phyloP scores from a whole-genome alignment of 2,888 invertebrate genomes.

The Lycia hirtaria region DNA sequence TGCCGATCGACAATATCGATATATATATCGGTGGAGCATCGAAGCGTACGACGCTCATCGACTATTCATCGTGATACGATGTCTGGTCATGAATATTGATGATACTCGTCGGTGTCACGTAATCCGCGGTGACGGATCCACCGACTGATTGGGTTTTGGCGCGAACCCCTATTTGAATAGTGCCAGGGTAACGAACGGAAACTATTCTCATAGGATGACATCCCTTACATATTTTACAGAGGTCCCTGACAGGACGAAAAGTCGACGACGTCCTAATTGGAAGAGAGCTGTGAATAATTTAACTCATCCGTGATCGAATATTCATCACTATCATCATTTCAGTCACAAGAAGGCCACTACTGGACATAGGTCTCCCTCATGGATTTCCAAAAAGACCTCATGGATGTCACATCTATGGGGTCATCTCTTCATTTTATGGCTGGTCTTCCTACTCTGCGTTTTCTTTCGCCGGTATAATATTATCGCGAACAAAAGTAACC shows the following conservation, averaged over 20 bases:
- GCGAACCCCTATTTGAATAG: slow-evolving; percentile 51
- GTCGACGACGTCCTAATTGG: slow-evolving; percentile 22
- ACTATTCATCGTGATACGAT: slow-evolving; percentile 68
- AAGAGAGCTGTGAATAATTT: slow-evolving; percentile 28
- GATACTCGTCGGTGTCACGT: slow-evolving; percentile 67
- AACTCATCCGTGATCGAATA: slow-evolving; percentile 12
- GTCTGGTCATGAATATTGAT: slow-evolving; percentile 76
- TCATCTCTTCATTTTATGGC: too few species aligned
- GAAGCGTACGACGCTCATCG: slow-evolving; percentile 60
- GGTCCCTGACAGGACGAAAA: slow-evolving; percentile 24
- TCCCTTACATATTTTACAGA: slow-evolving; percentile 26
- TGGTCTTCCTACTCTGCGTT: too few species aligned
- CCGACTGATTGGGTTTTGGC: slow-evolving; percentile 62
- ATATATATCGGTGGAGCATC: slow-evolving; percentile 36
- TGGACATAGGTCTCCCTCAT: too few species aligned
- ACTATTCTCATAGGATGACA: slow-evolving; percentile 30
- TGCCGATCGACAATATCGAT: slow-evolving; percentile 37
- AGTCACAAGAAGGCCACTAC: too few species aligned
- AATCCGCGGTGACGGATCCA: slow-evolving; percentile 61
- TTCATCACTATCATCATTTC: too few species aligned
- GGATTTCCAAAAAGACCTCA: too few species aligned
- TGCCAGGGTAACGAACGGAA: slow-evolving; percentile 36
- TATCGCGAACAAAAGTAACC: not conserved
- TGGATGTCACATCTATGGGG: too few species aligned
- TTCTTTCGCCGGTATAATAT: too few species aligned